Evolutionary conservation across 2,888 invertebrate genomes (phyloP), one percentile per base, ranked within the genome.

Genomic region (Parnassius apollo): DNA sequence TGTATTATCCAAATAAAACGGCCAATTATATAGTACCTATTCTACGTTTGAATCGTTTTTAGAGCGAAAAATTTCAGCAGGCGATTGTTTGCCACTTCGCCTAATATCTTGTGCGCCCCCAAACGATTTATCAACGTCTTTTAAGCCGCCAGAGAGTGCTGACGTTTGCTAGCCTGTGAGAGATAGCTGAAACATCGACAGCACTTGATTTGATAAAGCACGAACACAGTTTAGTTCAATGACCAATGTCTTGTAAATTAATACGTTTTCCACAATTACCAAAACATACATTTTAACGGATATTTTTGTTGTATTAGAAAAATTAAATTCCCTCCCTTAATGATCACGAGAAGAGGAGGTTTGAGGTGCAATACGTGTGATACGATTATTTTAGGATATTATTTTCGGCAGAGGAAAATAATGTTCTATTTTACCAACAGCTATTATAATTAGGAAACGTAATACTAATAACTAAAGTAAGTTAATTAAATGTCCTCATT

Each of bases 151-250:
- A 22, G 58, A 55, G 54, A 55, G 55, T 59, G 55, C 42, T 55
- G 62, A 62, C 57, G 42, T 54, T 42, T 54, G 57, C 61, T 55
- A 51, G 54, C 50, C 62, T 60, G 49, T 35, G 54, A 25, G 18
- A 45, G 62, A 62, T 55, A 55, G 62, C 49, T 62, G 54, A 55
- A 55, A 55, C 50, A 62, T 62, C 62, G 62, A 62, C 62, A 54
- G 48, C 60, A 50, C 59, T 59, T 51, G 62, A 63, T 55, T 63
- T 63, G 62, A 63, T 63, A 63, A 63, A 59, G 62, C 62, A 63
- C 59, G 62, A 50, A 63, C 59, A 59, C 22, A 42, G 42, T 42
- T 25, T 48, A 13, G 42, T 18, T 42, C 8, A 48, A 13, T 48
- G 48, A 2, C 7, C 12, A 46, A 12, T 46, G 7, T 48, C 48